Percentiles rank a stretch among this genome's conserved stretches.
phyloP scores from a whole-genome alignment of 2,888 invertebrate genomes.

The Cephus spinipes region DNA sequence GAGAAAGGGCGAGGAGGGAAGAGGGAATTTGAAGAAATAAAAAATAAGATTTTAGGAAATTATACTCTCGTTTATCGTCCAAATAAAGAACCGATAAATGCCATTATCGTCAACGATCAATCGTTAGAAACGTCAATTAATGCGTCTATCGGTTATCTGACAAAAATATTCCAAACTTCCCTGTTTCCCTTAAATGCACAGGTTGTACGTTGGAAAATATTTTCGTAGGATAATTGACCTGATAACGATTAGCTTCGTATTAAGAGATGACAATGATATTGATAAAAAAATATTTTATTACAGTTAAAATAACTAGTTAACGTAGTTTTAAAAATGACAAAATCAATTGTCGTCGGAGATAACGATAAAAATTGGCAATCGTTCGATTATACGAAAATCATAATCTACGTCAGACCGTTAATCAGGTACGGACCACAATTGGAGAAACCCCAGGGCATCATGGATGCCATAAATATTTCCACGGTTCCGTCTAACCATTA shows the following conservation, averaged over 20 bases:
- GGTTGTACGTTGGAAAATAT: not conserved
- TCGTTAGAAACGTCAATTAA: not conserved
- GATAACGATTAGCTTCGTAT: not conserved
- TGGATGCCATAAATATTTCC: not conserved
- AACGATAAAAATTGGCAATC: not conserved
- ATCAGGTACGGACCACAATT: not conserved
- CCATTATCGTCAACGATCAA: not conserved
- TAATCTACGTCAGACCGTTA: not conserved
- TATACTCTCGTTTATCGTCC: not conserved
- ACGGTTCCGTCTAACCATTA: not conserved
- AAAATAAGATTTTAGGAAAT: not conserved
- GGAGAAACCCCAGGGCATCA: not conserved
- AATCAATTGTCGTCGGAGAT: not conserved
- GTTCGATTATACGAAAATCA: not conserved
- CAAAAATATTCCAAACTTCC: fast-evolving
- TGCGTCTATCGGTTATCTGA: not conserved
- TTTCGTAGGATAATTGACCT: not conserved
- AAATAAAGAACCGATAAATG: not conserved
- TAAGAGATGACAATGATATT: not conserved
- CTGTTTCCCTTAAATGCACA: not conserved
- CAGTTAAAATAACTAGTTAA: not conserved
- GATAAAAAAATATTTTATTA: not conserved
- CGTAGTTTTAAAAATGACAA: not conserved
- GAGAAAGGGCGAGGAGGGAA: no score
- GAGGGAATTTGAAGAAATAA: not conserved